phyloP scores from a whole-genome alignment of 1,140 invertebrate genomes.

The Branchinecta lynchi region DNA sequence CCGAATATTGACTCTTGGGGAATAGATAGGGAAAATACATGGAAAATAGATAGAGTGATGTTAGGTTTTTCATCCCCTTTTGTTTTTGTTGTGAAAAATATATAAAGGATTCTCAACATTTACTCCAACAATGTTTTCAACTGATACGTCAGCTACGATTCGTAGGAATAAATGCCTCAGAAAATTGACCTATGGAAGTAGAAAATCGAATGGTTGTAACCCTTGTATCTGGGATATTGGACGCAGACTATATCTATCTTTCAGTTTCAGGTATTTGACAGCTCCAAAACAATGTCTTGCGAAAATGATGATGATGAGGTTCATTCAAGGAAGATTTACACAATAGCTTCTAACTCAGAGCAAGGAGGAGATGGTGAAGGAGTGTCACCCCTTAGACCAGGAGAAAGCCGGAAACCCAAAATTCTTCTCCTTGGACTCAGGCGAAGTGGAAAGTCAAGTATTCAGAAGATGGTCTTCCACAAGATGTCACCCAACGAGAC shows the following conservation, averaged over 20 bases:
- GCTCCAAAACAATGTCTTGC: conserved; percentile 15
- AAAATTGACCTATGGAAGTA: too few relatives aligned
- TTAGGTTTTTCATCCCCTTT: too few relatives aligned
- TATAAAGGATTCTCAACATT: too few relatives aligned
- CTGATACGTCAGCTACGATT: too few relatives aligned
- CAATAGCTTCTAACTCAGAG: conserved; percentile 75
- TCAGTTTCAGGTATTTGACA: neutral
- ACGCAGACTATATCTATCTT: neutral
- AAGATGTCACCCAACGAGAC: conserved; percentile 99
- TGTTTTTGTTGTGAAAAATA: too few relatives aligned
- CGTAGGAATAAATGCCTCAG: too few relatives aligned
- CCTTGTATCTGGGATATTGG: too few relatives aligned
- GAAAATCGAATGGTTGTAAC: too few relatives aligned
- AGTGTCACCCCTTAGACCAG: conserved; percentile 41
- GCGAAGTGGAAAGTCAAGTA: conserved; percentile 99
- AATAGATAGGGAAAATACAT: too few relatives aligned
- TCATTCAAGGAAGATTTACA: conserved; percentile 37
- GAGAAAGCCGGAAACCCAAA: conserved; percentile 65
- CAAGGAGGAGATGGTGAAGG: conserved; percentile 77
- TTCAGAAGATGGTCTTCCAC: conserved; percentile 99
- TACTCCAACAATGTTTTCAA: too few relatives aligned
- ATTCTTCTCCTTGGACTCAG: conserved; percentile 90
- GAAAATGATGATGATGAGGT: conserved; percentile 45
- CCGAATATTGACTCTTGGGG: too few relatives aligned
- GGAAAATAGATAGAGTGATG: too few relatives aligned